Evolutionary conservation across 1,140 invertebrate genomes (phyloP).

Genomic region (Theocolax elegans): DNA sequence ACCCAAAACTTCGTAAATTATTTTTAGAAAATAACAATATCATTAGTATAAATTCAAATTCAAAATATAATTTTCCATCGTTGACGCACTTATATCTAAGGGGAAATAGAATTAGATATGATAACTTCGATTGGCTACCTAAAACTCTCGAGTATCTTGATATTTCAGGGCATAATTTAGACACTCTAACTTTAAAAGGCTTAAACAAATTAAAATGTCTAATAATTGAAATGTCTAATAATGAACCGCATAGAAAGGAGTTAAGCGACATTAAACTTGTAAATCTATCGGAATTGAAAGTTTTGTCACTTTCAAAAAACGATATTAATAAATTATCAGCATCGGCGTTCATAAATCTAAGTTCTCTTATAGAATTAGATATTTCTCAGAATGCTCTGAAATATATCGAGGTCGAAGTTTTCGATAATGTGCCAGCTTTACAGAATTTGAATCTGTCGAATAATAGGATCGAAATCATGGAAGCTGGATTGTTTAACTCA

Average conservation of each 20-base stretch:
- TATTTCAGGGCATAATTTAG: conserved; percentile 8
- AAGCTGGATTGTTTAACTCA: not conserved
- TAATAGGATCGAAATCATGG: conserved; percentile 43
- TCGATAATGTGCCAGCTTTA: conserved; percentile 50
- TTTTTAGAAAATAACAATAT: not conserved
- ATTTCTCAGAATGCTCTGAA: not conserved
- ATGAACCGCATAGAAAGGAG: not conserved
- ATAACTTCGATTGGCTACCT: conserved; percentile 14
- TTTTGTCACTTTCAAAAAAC: not conserved
- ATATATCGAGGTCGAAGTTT: conserved; percentile 33
- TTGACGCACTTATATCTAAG: conserved; percentile 15
- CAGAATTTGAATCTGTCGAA: conserved; percentile 51
- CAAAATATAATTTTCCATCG: not conserved
- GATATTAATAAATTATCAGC: not conserved
- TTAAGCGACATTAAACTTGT: not conserved
- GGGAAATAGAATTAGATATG: rapidly evolving
- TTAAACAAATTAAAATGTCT: not conserved
- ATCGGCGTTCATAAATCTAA: not conserved
- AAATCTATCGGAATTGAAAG: not conserved
- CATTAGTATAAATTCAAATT: not conserved
- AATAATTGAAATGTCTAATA: not conserved
- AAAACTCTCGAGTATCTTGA: conserved; percentile 11
- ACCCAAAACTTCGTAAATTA: not conserved
- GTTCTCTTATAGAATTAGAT: not conserved
- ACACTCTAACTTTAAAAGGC: not conserved